A percentile compares a stretch with the other conserved stretches of the same genome.
Conservation (phyloP, 2,888 invertebrate species). For the Lasioglossum zephyrum region DNA sequence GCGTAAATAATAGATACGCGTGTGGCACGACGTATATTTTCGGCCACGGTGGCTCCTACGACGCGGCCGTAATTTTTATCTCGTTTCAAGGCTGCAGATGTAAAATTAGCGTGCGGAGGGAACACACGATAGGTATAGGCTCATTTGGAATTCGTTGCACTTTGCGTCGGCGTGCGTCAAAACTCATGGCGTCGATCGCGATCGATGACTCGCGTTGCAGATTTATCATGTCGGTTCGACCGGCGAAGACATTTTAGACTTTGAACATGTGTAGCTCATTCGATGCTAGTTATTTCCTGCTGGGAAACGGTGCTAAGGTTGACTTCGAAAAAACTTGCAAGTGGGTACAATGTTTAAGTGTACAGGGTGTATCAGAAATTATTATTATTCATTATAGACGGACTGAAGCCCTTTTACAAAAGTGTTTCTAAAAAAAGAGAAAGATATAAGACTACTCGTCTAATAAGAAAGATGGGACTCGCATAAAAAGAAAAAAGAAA, state of each 20-base stretch:
- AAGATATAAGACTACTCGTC: too few species aligned
- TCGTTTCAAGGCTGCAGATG: slow-evolving; percentile 23
- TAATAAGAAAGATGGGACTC: too few species aligned
- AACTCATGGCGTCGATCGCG: background rate
- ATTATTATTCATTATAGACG: too few species aligned
- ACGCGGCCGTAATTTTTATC: slow-evolving; percentile 45
- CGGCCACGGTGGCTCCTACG: slow-evolving; percentile 30
- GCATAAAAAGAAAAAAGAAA: too few species aligned
- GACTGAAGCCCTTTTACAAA: too few species aligned
- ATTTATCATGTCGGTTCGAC: background rate
- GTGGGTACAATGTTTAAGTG: too few species aligned
- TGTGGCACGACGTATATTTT: slow-evolving; percentile 36
- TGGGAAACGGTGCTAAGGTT: too few species aligned
- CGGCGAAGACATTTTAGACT: too few species aligned
- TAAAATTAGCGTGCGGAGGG: slow-evolving; percentile 35
- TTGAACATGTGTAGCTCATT: background rate
- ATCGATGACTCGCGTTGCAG: background rate
- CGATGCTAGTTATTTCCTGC: background rate
- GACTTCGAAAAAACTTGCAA: too few species aligned
- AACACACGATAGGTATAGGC: slow-evolving; percentile 2
- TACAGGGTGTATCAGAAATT: too few species aligned
- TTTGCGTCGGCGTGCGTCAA: background rate
- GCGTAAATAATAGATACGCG: slow-evolving; percentile 11
- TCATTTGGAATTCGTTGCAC: slow-evolving; percentile 12
- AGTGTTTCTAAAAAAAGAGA: too few species aligned